Evolutionary conservation across 1,140 invertebrate genomes (phyloP).

Genomic region (Drosophila nikananu): DNA sequence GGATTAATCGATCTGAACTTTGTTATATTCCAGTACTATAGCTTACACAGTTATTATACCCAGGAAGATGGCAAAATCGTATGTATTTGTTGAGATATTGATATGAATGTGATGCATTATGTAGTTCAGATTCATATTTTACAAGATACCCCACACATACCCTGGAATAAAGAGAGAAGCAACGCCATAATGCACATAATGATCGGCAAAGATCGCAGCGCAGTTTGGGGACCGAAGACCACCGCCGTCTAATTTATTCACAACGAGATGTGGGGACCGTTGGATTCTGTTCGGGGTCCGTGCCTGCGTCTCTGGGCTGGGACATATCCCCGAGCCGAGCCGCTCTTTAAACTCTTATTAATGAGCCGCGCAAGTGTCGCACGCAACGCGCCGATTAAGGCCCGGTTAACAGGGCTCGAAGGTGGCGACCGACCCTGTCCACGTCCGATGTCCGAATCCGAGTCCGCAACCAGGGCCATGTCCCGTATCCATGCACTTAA

Average conservation of each 20-base stretch:
- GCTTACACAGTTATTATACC: too few species aligned
- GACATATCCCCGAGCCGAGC: conserved; percentile 26
- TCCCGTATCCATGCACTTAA: conserved; percentile 19
- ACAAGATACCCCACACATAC: background rate
- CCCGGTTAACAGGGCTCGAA: conserved; percentile 73
- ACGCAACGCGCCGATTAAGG: conserved; percentile 81
- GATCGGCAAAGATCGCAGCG: conserved; percentile 65
- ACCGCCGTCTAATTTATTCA: conserved; percentile 82
- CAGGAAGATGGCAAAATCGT: background rate
- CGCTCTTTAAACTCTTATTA: conserved; percentile 77
- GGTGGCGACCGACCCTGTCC: conserved; percentile 54
- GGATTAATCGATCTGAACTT: background rate
- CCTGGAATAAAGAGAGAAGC: conserved; percentile 7
- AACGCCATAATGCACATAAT: conserved; percentile 71
- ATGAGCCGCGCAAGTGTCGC: conserved; percentile 80
- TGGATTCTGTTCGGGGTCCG: conserved; percentile 10
- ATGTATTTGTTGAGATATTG: background rate
- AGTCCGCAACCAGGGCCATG: conserved; percentile 23
- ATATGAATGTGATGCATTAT: background rate
- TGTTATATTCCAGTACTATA: too few species aligned
- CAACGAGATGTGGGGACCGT: conserved; percentile 55
- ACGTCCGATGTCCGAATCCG: conserved; percentile 32
- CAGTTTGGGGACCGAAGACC: conserved; percentile 49
- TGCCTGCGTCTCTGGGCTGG: conserved; percentile 17
- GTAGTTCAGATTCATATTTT: too few species aligned